These are phyloP conservation scores for Trididemnum miniatum DNA, from an alignment of 23 tunicate species.

Conservation along the genomic window DNA sequence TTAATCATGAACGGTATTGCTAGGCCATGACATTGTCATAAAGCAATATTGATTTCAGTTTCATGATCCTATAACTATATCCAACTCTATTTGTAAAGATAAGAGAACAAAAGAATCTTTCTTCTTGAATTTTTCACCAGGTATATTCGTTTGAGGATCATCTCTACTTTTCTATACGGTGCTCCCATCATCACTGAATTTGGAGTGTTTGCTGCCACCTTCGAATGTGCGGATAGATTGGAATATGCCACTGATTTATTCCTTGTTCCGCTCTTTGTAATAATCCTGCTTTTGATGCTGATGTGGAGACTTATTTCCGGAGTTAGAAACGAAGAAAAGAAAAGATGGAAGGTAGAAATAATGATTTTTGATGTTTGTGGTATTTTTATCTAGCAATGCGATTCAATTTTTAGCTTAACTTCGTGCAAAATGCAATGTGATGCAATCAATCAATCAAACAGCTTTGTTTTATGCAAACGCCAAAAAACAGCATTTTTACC, in stretches of 20 bases:
- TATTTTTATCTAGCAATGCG: too few relatives aligned
- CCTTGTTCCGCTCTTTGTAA: slow-evolving; percentile 45
- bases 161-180: slow-evolving; percentile 52
- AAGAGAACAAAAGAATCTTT: too few relatives aligned
- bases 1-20: not conserved
- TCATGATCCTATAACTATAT: too few relatives aligned
- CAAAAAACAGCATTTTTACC: too few relatives aligned
- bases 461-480: too few relatives aligned
- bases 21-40: too few relatives aligned
- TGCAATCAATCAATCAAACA: too few relatives aligned
- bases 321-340: slow-evolving; percentile 37
- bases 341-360: slow-evolving; percentile 86
- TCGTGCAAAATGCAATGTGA: too few relatives aligned
- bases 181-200: slow-evolving; percentile 60
- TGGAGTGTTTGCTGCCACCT: slow-evolving; percentile 63
- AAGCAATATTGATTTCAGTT: too few relatives aligned
- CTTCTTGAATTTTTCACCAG: not conserved
- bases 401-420: too few relatives aligned
- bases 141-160: slow-evolving; percentile 53
- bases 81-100: too few relatives aligned
- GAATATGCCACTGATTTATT: slow-evolving; percentile 9
- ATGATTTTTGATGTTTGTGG: too few relatives aligned
- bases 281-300: not conserved
- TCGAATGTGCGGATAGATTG: slow-evolving; percentile 34
- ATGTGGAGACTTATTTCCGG: not conserved